These are phyloP conservation scores for Drosophila tristis DNA, from an alignment of 1,140 invertebrate species.

Conservation along the genomic window DNA sequence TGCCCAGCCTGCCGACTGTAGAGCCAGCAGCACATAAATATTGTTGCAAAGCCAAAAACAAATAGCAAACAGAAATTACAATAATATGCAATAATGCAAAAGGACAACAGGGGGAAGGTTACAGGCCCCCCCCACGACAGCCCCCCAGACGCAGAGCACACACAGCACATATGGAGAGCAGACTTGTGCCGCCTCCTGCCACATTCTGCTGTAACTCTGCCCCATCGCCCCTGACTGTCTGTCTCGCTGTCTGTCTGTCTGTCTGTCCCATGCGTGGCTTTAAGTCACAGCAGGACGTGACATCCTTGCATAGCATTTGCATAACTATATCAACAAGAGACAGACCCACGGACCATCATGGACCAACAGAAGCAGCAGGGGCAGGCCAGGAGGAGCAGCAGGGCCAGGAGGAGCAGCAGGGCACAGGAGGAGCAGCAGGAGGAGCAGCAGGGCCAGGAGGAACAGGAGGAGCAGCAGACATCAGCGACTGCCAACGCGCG, in stretches of 20 bases:
- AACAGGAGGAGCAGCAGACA: constrained; percentile 22
- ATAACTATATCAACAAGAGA: constrained; percentile 74
- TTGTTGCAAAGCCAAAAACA: constrained; percentile 78
- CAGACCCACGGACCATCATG: constrained; percentile 19
- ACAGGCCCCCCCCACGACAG: too few relatives aligned
- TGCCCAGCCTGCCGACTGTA: constrained; percentile 8
- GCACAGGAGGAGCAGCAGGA: constrained; percentile 1
- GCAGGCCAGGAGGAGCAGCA: constrained; percentile 1
- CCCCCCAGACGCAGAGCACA: constrained; percentile 13
- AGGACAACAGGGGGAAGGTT: constrained; percentile 58
- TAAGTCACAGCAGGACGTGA: constrained; percentile 82
- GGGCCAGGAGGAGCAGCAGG: constrained; percentile 1
- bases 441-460: not conserved
- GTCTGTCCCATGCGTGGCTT: constrained; percentile 61
- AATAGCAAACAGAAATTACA: constrained; percentile 80
- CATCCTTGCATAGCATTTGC: constrained; percentile 82
- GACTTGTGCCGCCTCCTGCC: not conserved
- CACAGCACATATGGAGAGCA: constrained; percentile 4
- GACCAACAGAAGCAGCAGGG: constrained; percentile 31
- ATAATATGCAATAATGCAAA: constrained; percentile 82
- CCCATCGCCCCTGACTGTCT: too few relatives aligned
- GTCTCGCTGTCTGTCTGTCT: constrained; percentile 15
- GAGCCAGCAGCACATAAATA: constrained; percentile 58
- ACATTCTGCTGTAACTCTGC: not conserved
- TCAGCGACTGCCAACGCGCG: constrained; percentile 45